Evolutionary conservation across 2,113 vertebrate genomes (phyloP).

Genomic region (Xyliphius kryptos): DNA sequence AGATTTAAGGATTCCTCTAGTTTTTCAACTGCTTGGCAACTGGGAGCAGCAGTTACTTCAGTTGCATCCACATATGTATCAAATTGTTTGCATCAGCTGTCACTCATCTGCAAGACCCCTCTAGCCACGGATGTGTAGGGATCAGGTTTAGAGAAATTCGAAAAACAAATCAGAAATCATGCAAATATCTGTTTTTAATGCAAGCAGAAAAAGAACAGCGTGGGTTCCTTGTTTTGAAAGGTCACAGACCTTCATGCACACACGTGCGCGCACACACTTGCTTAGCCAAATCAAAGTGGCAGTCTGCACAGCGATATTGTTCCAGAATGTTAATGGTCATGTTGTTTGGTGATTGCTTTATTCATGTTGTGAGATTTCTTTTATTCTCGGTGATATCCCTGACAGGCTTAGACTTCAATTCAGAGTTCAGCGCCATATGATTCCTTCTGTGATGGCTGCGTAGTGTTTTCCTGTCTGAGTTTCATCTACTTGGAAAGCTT

Average conservation of each 20-base stretch:
- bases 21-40: too few relatives aligned
- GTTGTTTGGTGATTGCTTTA: constrained; percentile 22
- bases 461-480: constrained; percentile 8
- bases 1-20: too few relatives aligned
- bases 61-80: too few relatives aligned
- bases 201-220: constrained; percentile 14
- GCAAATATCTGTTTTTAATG: neutral
- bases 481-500: constrained; percentile 18
- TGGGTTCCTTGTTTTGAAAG: constrained; percentile 17
- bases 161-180: neutral
- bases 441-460: constrained; percentile 12
- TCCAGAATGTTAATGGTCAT: constrained; percentile 16
- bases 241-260: neutral
- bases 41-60: too few relatives aligned
- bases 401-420: constrained; percentile 22
- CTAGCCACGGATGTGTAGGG: too few relatives aligned
- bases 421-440: constrained; percentile 13
- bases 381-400: constrained; percentile 9
- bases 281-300: constrained; percentile 8
- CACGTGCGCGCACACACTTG: constrained; percentile 1
- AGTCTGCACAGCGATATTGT: neutral
- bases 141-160: neutral
- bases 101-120: too few relatives aligned
- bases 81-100: too few relatives aligned
- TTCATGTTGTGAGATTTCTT: constrained; percentile 24